These are phyloP conservation scores for Rostratula benghalensis DNA, from an alignment of 2,113 vertebrate species.

Conservation along the genomic window DNA sequence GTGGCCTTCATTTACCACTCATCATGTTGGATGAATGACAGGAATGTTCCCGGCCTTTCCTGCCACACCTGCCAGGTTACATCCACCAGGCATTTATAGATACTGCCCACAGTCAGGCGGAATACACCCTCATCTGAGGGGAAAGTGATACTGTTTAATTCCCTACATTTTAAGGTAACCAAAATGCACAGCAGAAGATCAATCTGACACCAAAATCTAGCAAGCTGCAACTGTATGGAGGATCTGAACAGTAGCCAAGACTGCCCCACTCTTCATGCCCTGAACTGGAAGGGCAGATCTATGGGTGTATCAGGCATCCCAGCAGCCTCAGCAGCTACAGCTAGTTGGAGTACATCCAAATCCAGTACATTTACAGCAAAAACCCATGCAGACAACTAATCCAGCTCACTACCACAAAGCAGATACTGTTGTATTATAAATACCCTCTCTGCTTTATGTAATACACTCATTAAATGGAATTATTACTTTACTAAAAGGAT, in stretches of 20 bases:
- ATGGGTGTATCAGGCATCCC: rapidly evolving
- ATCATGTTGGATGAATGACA: background rate
- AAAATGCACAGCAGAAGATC: background rate
- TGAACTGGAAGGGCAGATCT: background rate
- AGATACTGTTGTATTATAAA: background rate
- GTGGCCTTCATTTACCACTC: background rate
- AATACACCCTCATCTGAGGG: background rate
- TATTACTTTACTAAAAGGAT: background rate
- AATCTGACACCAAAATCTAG: background rate
- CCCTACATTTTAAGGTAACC: background rate
- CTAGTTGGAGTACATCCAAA: background rate
- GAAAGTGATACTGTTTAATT: background rate
- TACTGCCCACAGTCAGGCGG: background rate
- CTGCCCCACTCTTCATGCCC: too few relatives aligned
- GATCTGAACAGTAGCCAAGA: too few relatives aligned
- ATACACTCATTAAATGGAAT: background rate
- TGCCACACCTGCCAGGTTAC: background rate
- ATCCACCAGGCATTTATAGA: background rate
- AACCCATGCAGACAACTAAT: background rate
- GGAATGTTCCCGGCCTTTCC: background rate
- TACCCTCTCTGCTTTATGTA: background rate
- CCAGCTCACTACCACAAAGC: background rate
- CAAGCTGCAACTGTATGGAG: background rate
- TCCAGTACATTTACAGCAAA: background rate
- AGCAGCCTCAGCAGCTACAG: background rate